Base-by-base conservation (phyloP, 2,888 invertebrate species). In the Polydesmus complanatus region DNA sequence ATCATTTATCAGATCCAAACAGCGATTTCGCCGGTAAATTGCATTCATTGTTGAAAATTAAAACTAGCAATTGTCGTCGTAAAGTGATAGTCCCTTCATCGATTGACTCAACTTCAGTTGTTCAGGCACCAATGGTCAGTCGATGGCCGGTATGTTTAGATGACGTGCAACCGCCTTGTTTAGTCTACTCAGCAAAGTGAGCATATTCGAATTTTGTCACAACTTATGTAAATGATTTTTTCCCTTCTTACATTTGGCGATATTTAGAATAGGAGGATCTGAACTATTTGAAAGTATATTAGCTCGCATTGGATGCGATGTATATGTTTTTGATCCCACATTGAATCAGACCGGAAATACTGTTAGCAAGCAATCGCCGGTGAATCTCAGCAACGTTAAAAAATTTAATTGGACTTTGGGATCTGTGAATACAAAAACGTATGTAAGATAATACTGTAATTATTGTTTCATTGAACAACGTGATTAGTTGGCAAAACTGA, bases 311-410 rank as follows among this genome's bases (percentile, higher is more conserved):
- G 61, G 61, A 14, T 61, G 61, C 25, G 27, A 52, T 1, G 61
- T 61, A 11, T 58, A 23, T 26, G 22, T 58, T n/a, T 61, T 61
- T 48, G 61, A 61, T 53, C 58, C 61, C 18, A 61, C 52, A 14
- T 27, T n/a, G n/a, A n/a, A n/a, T n/a, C n/a, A n/a, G n/a, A n/a
- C n/a, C n/a, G n/a, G n/a, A n/a, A n/a, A n/a, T n/a, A n/a, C 26
- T 22, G 27, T 2, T 11, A 27, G 22, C 18, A 8, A 8, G 3
- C 5, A n/a, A 23, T n/a, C 21, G 5, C 8, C 23, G 3, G 5
- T 22, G 52, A 49, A 21, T 26, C 50, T 8, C 18, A 47, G 22
- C n/a, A 61, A 8, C 26, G 51, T 3, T 8, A 25, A 27, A 11
- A 56, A 56, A 50, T 53, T 52, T 11, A 22, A 23, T 22, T 61